Evolutionary conservation across 2,113 vertebrate species (phyloP).

Genomic region (Sciurus niger): DNA sequence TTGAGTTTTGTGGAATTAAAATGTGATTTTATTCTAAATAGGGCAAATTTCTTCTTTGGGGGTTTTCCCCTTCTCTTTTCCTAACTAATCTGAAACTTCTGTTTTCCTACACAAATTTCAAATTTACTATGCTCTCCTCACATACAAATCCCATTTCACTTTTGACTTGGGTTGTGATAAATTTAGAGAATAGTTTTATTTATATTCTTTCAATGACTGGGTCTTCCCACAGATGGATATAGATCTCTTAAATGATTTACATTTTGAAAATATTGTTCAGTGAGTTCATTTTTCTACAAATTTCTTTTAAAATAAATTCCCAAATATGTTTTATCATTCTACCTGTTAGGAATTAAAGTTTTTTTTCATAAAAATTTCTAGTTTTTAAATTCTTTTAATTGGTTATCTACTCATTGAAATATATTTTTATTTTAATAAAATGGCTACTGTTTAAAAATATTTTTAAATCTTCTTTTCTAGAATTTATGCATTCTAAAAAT

Average conservation of each 20-base stretch:
- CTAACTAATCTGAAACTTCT: neutral
- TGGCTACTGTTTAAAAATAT: neutral
- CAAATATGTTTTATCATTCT: neutral
- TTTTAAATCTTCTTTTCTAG: neutral
- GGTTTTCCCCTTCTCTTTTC: neutral
- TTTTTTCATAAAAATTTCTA: neutral
- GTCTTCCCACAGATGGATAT: neutral
- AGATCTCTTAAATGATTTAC: neutral
- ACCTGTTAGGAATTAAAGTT: neutral
- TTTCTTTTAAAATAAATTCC: neutral
- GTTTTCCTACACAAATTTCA: neutral
- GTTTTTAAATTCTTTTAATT: neutral
- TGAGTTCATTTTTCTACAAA: neutral
- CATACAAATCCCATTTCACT: neutral
- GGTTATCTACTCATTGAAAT: neutral
- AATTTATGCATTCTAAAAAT: neutral
- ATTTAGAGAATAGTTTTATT: neutral
- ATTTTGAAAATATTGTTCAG: neutral
- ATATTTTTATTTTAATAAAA: neutral
- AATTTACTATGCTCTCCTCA: neutral
- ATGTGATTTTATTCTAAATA: neutral
- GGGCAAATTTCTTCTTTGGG: neutral
- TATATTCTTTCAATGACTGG: neutral
- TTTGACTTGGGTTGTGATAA: neutral
- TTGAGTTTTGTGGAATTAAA: neutral